These are phyloP conservation scores for Podarcis muralis DNA, from an alignment of 2,113 vertebrate genomes.

Conservation along the genomic window DNA sequence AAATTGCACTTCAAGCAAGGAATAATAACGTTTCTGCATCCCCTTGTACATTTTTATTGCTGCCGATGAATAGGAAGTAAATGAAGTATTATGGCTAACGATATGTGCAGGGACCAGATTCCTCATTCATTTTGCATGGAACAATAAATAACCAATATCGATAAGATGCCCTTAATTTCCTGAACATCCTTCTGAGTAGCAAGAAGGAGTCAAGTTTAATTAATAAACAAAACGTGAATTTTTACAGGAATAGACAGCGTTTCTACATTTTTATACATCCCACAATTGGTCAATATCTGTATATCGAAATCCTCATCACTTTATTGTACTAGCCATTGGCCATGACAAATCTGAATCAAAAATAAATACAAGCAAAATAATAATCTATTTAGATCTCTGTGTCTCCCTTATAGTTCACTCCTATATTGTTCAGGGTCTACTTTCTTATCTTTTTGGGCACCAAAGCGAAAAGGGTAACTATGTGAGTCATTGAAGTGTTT, in stretches of 20 bases:
- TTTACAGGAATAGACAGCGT: slow-evolving; percentile 42
- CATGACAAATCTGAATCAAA: too few species aligned
- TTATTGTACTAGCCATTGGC: too few species aligned
- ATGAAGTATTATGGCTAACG: slow-evolving; percentile 83
- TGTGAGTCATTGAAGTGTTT: too few species aligned
- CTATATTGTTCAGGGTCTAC: too few species aligned
- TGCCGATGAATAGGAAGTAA: slow-evolving; percentile 85
- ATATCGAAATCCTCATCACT: background rate
- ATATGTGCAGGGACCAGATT: slow-evolving; percentile 83
- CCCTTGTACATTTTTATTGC: slow-evolving; percentile 84
- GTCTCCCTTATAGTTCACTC: too few species aligned
- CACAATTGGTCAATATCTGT: slow-evolving; percentile 26
- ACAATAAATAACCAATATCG: slow-evolving; percentile 84
- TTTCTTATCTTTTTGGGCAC: too few species aligned
- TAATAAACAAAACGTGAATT: slow-evolving; percentile 62
- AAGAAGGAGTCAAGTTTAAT: slow-evolving; percentile 54
- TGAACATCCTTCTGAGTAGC: slow-evolving; percentile 72
- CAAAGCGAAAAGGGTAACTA: too few species aligned
- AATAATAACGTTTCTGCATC: slow-evolving; percentile 85
- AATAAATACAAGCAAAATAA: too few species aligned
- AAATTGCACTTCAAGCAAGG: slow-evolving; percentile 85
- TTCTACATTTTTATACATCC: slow-evolving; percentile 28
- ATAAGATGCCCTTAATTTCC: slow-evolving; percentile 83
- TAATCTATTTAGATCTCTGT: too few species aligned
- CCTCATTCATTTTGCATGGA: slow-evolving; percentile 81